Base-by-base conservation (phyloP, 2,888 invertebrate species). In the Pemphredon lugubris region DNA sequence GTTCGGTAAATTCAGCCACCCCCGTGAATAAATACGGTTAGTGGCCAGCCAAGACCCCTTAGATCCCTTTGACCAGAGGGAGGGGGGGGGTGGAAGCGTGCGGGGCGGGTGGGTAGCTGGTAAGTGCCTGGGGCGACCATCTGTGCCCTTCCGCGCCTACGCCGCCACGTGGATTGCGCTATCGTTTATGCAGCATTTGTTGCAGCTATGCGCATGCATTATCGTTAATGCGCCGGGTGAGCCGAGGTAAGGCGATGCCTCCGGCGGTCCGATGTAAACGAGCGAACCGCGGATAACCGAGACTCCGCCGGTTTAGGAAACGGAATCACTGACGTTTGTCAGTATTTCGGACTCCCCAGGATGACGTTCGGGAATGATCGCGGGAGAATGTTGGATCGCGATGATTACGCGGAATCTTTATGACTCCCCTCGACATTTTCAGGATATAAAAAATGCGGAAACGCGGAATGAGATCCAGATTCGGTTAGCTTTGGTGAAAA, bases 51-150 rank as follows among this genome's bases (percentile, higher is more conserved):
- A 77, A 84, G 83, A 73, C 84, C 84, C 83, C 83, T 79, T 81
- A 77, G 87, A 87, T 88, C 86, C 86, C 86, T 86, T 88, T 88
- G 86, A 86, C 86, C 86, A 81, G 61, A 73, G 75, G 84, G 77
- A 82, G 83, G 78, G 67, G 79, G 26, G 26, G 26, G 7, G 26
- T n/a, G n/a, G n/a, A n/a, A n/a, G n/a, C n/a, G n/a, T 71, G 67
- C 37, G 53, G 70, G 72, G 84, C 87, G 86, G 84, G 87, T 84
- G 85, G 84, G 86, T 83, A 86, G 85, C 88, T 87, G 86, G 87
- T 88, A 89, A 89, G 87, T 89, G 87, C 89, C 88, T 83, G 76
- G 83, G 89, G 89, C 89, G 87, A 86, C 89, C 89, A 89, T 89
- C 89, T 89, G 89, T 89, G 89, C 87, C 85, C 87, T 84, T 84